Evolutionary conservation across 2,113 vertebrate genomes (phyloP), one percentile per base, ranked within the genome.

Genomic region (Sebastes fasciatus): DNA sequence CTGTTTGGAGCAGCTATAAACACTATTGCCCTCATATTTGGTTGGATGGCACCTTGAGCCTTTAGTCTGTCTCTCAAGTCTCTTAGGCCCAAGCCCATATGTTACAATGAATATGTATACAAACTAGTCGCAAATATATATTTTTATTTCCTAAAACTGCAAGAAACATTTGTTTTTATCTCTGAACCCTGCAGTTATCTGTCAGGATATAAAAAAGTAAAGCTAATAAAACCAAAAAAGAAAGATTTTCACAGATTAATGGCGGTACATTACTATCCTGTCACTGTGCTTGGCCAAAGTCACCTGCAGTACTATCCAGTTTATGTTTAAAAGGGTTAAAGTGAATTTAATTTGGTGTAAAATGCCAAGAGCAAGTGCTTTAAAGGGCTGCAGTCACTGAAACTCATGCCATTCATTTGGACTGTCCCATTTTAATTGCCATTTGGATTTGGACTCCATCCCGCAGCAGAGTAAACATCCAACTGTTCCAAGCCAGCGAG

Each of bases 271-370:
- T 83, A 10, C 43, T 58, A 4, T 70, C 13, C 6, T 46, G 21
- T 66, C 48, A 51, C 0, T 67, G 16, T 73, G 45, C 26, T 66
- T 62, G 8, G 34, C 57, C 6, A 67, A 48, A n/a, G 61, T 48
- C 66, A 73, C 7, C 14, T 60, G 19, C 23, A 72, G 49, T 51
- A 9, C 66, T 75, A 16, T 72, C 34, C 34, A 34, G 34, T 34
- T 12, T 48, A 58, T 13, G 26, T 81, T 71, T 71, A 62, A 74
- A 72, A n/a, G 49, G 40, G 61, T 69, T 85, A 14, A 79, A 74
- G 26, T 69, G 62, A 69, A 69, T 77, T 58, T 79, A 64, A 84
- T 84, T 67, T 72, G 23, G 71, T 69, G 60, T 66, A 55, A 76
- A 78, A 81, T 74, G 60, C 64, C 64, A 71, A 68, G 9, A 75